These are phyloP conservation scores for Aphidoletes aphidimyza DNA, from an alignment of 2,888 invertebrate genomes.

Conservation along the genomic window DNA sequence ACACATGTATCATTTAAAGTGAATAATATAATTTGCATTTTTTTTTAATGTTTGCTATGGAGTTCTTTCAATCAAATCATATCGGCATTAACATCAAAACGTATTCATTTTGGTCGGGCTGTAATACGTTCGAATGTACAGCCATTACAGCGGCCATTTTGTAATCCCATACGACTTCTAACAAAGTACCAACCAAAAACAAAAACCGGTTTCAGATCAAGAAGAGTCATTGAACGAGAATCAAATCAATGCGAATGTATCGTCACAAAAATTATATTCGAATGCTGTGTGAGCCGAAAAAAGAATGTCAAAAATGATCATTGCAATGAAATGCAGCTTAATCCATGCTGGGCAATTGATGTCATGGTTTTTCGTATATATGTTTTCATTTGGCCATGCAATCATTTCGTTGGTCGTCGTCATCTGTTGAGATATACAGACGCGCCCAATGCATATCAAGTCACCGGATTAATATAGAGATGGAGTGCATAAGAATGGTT, in stretches of 20 bases:
- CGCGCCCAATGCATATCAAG: too few relatives aligned
- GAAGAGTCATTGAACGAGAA: not conserved
- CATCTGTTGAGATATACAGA: not conserved
- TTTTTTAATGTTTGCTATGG: too few relatives aligned
- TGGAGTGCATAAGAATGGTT: not conserved
- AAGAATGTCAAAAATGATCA: not conserved
- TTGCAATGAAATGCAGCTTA: slow-evolving; percentile 19
- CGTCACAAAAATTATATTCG: not conserved
- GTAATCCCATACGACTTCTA: too few relatives aligned
- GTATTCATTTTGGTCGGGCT: too few relatives aligned
- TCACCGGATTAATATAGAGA: not conserved
- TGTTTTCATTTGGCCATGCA: not conserved
- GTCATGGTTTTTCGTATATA: not conserved
- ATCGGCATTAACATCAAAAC: too few relatives aligned
- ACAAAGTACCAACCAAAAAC: too few relatives aligned
- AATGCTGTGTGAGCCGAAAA: too few relatives aligned
- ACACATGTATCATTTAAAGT: not conserved
- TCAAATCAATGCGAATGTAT: not conserved
- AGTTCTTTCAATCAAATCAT: too few relatives aligned
- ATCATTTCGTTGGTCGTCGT: not conserved
- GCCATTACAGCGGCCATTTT: too few relatives aligned
- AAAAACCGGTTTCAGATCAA: too few relatives aligned
- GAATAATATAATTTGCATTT: too few relatives aligned
- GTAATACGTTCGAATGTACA: too few relatives aligned
- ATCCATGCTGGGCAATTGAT: not conserved